Percentiles rank a stretch among this genome's conserved stretches.
phyloP scores from a whole-genome alignment of 2,797 vertebrate genomes.

The Mionectes olivaceus region DNA sequence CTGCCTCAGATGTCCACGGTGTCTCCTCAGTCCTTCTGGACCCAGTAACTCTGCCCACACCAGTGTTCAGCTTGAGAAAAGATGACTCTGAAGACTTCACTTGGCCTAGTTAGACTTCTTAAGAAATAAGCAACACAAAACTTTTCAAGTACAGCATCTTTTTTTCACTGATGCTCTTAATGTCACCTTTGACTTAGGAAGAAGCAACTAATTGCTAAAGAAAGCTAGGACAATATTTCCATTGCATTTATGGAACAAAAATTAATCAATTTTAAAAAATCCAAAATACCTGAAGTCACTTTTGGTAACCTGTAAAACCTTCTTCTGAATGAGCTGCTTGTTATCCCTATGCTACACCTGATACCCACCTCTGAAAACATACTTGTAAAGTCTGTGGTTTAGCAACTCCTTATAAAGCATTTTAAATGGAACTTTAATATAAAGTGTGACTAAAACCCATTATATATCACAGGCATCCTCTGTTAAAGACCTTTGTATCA shows the following conservation, averaged over 20 bases:
- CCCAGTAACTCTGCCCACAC: not conserved
- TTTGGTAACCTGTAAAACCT: not conserved
- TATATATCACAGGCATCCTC: not conserved
- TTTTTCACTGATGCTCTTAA: not conserved
- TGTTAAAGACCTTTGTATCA: not conserved
- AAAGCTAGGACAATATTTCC: not conserved
- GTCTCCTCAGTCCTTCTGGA: not conserved
- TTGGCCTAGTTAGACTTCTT: not conserved
- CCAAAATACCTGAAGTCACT: not conserved
- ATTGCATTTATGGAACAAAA: not conserved
- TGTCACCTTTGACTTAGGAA: not conserved
- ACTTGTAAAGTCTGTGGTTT: not conserved
- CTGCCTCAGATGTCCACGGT: not conserved
- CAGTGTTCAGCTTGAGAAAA: not conserved
- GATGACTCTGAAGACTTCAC: not conserved
- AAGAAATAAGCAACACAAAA: not conserved
- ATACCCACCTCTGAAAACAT: not conserved
- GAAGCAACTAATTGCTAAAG: not conserved
- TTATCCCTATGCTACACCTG: not conserved
- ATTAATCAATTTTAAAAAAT: not conserved
- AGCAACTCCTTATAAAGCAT: slow-evolving; percentile 5
- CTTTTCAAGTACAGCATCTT: not conserved
- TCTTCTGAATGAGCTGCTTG: slow-evolving; percentile 27
- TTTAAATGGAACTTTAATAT: slow-evolving; percentile 42
- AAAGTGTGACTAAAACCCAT: slow-evolving; percentile 38